Evolutionary conservation across 2,888 invertebrate genomes (phyloP).

Genomic region (Morinoia aosen): DNA sequence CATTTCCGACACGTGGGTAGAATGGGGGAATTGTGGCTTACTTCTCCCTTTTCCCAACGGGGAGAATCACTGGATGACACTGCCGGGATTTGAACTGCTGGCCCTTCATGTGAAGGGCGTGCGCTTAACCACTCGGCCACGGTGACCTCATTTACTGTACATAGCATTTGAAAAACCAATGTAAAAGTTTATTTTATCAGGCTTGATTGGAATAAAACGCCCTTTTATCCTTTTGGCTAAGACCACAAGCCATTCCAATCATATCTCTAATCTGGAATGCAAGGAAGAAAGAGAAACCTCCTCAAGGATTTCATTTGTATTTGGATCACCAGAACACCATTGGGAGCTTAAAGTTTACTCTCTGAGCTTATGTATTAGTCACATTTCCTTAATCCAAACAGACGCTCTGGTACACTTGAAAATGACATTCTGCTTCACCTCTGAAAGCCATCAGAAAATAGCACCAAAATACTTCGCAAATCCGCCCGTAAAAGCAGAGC

Average conservation of each 20-base stretch:
- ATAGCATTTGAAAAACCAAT: too few species aligned
- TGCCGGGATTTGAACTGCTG: too few species aligned
- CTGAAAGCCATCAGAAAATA: neutral
- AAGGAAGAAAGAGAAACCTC: neutral
- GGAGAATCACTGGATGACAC: too few species aligned
- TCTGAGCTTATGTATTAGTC: neutral
- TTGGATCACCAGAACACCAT: constrained; percentile 10
- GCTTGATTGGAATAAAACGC: too few species aligned
- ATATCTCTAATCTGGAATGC: neutral
- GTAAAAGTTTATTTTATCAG: too few species aligned
- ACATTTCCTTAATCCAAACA: neutral
- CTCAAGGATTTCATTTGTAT: neutral
- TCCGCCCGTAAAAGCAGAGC: neutral
- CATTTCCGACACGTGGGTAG: too few species aligned
- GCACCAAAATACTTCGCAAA: neutral
- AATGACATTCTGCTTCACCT: neutral
- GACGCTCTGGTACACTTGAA: neutral
- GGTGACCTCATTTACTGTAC: too few species aligned
- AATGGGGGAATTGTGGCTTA: too few species aligned
- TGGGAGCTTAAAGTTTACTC: neutral
- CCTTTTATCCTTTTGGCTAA: too few species aligned
- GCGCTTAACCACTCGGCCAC: too few species aligned
- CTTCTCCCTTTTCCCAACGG: too few species aligned
- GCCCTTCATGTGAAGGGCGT: too few species aligned
- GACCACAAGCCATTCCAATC: neutral